Conservation (phyloP, 2,113 vertebrate species). For the Colistium nudipinnis region DNA sequence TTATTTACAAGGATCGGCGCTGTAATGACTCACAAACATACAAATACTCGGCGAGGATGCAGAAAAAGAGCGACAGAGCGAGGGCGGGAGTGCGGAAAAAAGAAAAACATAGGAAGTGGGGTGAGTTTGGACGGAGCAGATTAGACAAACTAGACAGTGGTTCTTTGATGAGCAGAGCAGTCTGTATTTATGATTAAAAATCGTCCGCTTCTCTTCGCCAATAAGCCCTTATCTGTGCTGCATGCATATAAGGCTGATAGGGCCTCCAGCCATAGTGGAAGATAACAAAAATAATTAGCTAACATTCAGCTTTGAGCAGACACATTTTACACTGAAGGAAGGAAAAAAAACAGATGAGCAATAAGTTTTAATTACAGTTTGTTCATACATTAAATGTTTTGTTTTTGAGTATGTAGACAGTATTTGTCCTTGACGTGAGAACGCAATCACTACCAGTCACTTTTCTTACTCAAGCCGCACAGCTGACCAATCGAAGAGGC, state of each 20-base stretch:
- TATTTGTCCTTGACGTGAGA: conserved; percentile 28
- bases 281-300: conserved; percentile 86
- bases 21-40: conserved; percentile 14
- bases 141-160: conserved; percentile 75
- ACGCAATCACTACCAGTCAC: conserved; percentile 54
- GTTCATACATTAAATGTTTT: conserved; percentile 55
- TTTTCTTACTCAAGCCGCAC: no score
- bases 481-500: no score
- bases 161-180: conserved; percentile 78
- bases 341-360: conserved; percentile 55
- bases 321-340: conserved; percentile 56
- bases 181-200: conserved; percentile 80
- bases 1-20: conserved; percentile 15
- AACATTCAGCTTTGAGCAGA: conserved; percentile 79
- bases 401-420: conserved; percentile 46
- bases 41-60: neutral
- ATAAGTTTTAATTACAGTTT: conserved; percentile 58
- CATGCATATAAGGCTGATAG: conserved; percentile 80
- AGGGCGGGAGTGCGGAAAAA: conserved; percentile 19
- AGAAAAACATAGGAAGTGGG: conserved; percentile 48
- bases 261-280: conserved; percentile 77
- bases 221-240: conserved; percentile 81
- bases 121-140: conserved; percentile 69
- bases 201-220: conserved; percentile 67
- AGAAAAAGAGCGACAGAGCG: conserved; percentile 4